Percentiles rank a stretch among this genome's conserved stretches.
Evolutionary conservation across 2,113 vertebrate genomes (phyloP).

Genomic region (Sinocyclocheilus grahami): DNA sequence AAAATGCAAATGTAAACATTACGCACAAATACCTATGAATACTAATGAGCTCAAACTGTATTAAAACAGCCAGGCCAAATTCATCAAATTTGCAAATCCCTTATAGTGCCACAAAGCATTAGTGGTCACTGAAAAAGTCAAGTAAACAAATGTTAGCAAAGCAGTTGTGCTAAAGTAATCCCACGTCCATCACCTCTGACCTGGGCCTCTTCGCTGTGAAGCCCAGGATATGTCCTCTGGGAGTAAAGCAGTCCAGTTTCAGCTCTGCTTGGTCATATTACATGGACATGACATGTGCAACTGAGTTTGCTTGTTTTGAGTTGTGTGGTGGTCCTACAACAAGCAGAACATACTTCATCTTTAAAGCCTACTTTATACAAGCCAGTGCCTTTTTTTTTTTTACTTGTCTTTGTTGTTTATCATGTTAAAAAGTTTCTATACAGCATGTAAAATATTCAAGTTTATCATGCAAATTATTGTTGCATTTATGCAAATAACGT

Average conservation of each 20-base stretch:
- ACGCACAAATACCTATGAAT: too few relatives aligned
- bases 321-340: not conserved
- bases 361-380: not conserved
- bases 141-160: constrained; percentile 59
- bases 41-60: too few relatives aligned
- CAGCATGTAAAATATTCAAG: constrained; percentile 64
- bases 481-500: constrained; percentile 1
- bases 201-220: constrained; percentile 3
- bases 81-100: not conserved
- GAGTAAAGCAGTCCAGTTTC: constrained; percentile 55
- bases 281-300: constrained; percentile 63
- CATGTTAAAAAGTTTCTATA: not conserved
- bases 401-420: not conserved
- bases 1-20: too few relatives aligned
- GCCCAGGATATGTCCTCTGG: not conserved
- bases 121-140: constrained; percentile 56
- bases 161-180: constrained; percentile 58
- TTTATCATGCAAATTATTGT: constrained; percentile 4
- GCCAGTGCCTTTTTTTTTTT: not conserved
- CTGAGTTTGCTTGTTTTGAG: constrained; percentile 47
- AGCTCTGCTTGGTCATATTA: constrained; percentile 55
- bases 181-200: constrained; percentile 60
- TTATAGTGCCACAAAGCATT: constrained; percentile 2
- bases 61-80: too few relatives aligned
- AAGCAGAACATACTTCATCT: not conserved